These are phyloP conservation scores for Mormyrops boulengeri DNA, from an alignment of 2,797 vertebrate species.

Conservation along the genomic window DNA sequence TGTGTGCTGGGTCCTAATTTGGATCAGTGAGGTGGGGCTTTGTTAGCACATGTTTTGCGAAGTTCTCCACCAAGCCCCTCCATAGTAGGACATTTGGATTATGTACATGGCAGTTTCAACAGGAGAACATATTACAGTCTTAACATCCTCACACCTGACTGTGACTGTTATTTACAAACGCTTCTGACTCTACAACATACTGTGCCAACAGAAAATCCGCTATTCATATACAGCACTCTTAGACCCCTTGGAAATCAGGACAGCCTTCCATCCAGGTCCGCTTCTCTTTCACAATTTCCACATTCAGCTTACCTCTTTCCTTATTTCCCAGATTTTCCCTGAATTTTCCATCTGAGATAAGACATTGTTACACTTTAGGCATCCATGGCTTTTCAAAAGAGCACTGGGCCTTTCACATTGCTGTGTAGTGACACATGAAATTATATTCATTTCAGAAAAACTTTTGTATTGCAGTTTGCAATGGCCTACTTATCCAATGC, in stretches of 20 bases:
- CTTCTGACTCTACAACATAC: conserved; percentile 11
- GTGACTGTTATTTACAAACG: conserved; percentile 53
- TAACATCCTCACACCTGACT: conserved; percentile 47
- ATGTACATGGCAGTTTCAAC: conserved; percentile 53
- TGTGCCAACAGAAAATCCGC: not conserved
- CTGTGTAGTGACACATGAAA: not conserved
- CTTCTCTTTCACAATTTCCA: not conserved
- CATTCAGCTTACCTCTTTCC: not conserved
- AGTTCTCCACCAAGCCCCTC: conserved; percentile 40
- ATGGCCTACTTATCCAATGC: not conserved
- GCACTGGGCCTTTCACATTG: not conserved
- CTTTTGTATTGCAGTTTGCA: not conserved
- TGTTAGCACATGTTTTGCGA: not conserved
- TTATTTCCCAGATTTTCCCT: not conserved
- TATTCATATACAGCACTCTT: not conserved
- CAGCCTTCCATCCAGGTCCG: not conserved
- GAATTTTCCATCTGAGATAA: not conserved
- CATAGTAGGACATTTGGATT: conserved; percentile 58
- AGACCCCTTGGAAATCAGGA: not conserved
- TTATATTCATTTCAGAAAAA: not conserved
- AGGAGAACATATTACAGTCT: conserved; percentile 61
- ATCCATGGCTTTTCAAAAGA: not conserved
- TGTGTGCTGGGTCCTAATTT: not conserved
- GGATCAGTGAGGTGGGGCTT: not conserved
- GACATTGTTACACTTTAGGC: not conserved